Conservation (phyloP, 2,888 invertebrate genomes). For the Tetrapedia diversipes region DNA sequence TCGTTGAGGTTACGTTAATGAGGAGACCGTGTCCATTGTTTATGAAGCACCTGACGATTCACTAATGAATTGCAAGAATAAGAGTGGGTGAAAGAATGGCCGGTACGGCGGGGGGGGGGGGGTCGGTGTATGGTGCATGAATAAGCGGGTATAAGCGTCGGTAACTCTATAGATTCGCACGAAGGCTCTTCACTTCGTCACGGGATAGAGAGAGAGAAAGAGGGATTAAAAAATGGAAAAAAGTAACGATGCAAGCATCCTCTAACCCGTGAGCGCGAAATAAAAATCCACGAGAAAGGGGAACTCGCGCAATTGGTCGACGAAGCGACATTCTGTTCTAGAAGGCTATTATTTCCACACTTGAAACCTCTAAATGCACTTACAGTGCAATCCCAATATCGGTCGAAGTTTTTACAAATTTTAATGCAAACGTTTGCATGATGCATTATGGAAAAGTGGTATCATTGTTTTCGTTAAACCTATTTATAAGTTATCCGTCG, state of each 20-base stretch:
- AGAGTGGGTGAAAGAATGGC: constrained; percentile 28
- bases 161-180: constrained; percentile 37
- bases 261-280: neutral
- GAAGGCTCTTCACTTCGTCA: constrained; percentile 9
- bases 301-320: too few relatives aligned
- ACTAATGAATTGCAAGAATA: constrained; percentile 59
- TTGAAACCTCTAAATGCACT: too few relatives aligned
- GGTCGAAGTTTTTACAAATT: too few relatives aligned
- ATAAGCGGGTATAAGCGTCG: constrained; percentile 30
- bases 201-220: too few relatives aligned
- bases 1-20: constrained; percentile 68
- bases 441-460: too few relatives aligned
- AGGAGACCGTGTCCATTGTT: constrained; percentile 58
- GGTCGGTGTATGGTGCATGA: constrained; percentile 17
- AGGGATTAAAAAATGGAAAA: neutral
- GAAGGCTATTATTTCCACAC: too few relatives aligned
- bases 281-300: neutral
- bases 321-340: too few relatives aligned
- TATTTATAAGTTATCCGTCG: too few relatives aligned
- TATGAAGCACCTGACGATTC: constrained; percentile 57
- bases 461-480: too few relatives aligned
- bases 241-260: neutral
- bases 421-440: too few relatives aligned
- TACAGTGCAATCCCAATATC: too few relatives aligned
- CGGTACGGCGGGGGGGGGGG: neutral